Base-by-base conservation (phyloP, 2,113 vertebrate species). In the Hemiscyllium ocellatum region DNA sequence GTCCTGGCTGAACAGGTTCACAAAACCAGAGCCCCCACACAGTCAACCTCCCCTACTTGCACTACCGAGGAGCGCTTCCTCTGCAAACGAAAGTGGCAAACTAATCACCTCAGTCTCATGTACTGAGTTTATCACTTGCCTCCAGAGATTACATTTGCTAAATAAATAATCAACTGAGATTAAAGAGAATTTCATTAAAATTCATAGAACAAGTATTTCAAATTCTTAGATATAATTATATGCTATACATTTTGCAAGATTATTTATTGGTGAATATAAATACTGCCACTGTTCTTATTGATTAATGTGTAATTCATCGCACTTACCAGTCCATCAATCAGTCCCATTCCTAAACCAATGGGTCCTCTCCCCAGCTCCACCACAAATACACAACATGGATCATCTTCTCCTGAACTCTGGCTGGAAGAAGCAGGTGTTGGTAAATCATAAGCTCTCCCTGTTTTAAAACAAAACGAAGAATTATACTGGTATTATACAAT, bases 341-440 rank as follows among this genome's bases (percentile, higher is more conserved):
- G 98, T 96, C 99, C 99, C 98, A 99, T 99, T 8, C 99, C 99
- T 96, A 99, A 98, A 96, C 99, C 99, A 0, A 98, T 98, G 52
- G 98, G 98, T 96, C 99, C 99, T 68, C 98, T 98, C 97, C 98
- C 98, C 97, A 99, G 97, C 97, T 99, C 99, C 98, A 99, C 98
- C 98, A 98, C 97, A 95, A 99, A 99, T 96, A 99, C 97, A 47
- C 98, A 98, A 98, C 98, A 98, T 97, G 98, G 98, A 96, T 98
- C 98, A 1, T 98, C 98, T 0, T 98, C 97, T 96, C 97, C 97
- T 96, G 98, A 98, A 97, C 98, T 98, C 96, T 97, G 96, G 97
- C 98, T 97, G 96, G 97, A 98, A 95, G 98, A 97, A 56, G 98
- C 98, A 0, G 97, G 97, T 12, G 98, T 98, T 86, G 98, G 97